These are phyloP conservation scores for Oryzias javanicus DNA, from an alignment of 2,113 vertebrate genomes.

Conservation along the genomic window DNA sequence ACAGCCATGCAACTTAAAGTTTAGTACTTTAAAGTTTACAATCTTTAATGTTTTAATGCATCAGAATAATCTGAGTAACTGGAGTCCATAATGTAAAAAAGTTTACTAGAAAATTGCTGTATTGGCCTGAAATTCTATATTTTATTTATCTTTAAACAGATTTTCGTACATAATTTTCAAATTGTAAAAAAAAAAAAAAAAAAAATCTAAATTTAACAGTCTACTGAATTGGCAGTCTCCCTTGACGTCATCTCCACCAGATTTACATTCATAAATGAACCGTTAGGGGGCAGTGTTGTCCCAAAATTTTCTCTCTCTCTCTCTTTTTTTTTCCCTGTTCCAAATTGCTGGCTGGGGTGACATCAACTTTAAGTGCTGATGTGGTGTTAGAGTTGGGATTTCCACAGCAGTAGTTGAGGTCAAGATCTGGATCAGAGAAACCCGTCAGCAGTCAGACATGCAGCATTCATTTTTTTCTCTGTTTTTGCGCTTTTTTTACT, in stretches of 20 bases:
- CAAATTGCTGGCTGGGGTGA: constrained; percentile 31
- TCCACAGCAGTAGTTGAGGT: constrained; percentile 47
- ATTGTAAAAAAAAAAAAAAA: too few species aligned
- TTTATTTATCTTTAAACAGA: too few species aligned
- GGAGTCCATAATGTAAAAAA: too few species aligned
- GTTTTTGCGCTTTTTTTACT: constrained; percentile 37
- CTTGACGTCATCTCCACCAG: constrained; percentile 44
- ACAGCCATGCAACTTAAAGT: too few species aligned
- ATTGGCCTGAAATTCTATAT: too few species aligned
- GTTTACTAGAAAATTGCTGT: too few species aligned
- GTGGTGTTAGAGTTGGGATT: constrained; percentile 54
- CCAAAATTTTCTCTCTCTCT: constrained; percentile 16
- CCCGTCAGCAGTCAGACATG: constrained; percentile 50
- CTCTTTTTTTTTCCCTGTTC: neutral
- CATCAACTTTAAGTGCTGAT: constrained; percentile 54
- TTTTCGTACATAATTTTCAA: too few species aligned
- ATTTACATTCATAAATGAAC: constrained; percentile 4
- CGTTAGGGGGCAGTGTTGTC: constrained; percentile 67
- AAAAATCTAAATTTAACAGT: too few species aligned
- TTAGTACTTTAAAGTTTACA: too few species aligned
- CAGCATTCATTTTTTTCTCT: constrained; percentile 37
- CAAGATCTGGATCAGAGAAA: constrained; percentile 43
- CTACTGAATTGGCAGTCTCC: neutral
- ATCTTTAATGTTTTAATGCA: too few species aligned
- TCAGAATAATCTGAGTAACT: too few species aligned